Percentiles rank a stretch among this genome's conserved stretches.
These are phyloP conservation scores for Bombus haemorrhoidalis DNA, from an alignment of 1,140 invertebrate species.

Conservation along the genomic window DNA sequence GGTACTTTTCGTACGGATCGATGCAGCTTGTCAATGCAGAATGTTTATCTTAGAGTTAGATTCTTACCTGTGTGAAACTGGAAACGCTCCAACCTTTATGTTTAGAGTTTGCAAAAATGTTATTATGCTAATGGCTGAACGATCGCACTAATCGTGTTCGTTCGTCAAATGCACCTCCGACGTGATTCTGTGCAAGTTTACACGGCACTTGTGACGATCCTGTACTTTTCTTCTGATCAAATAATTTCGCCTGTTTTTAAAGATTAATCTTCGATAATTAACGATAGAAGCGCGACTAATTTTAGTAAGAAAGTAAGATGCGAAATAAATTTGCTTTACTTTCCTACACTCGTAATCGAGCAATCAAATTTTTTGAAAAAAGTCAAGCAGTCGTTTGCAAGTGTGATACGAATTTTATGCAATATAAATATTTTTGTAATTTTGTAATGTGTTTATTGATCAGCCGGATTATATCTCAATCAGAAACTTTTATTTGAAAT, in stretches of 20 bases:
- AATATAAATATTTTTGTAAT: too few species aligned
- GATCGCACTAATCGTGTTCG: not conserved
- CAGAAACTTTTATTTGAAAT: too few species aligned
- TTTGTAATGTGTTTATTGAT: too few species aligned
- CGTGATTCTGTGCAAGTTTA: not conserved
- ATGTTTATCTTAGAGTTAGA: slow-evolving; percentile 22
- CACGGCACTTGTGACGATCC: not conserved
- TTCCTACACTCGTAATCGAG: too few species aligned
- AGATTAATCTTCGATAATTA: not conserved
- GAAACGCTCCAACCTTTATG: slow-evolving; percentile 5
- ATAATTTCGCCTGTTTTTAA: not conserved
- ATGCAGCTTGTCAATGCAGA: slow-evolving; percentile 27
- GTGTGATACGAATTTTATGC: too few species aligned
- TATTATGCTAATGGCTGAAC: not conserved
- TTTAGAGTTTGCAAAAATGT: slow-evolving; percentile 14
- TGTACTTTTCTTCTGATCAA: slow-evolving; percentile 20
- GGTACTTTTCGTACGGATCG: slow-evolving; percentile 6
- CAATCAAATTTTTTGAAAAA: not conserved
- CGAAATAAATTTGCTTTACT: too few species aligned
- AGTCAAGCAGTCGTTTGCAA: too few species aligned
- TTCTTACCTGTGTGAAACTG: not conserved
- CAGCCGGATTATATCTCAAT: too few species aligned
- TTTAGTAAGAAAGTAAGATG: too few species aligned
- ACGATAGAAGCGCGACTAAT: not conserved
- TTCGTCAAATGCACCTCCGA: not conserved